phyloP scores from a whole-genome alignment of 2,113 vertebrate species.

The Chaenogobius annularis region DNA sequence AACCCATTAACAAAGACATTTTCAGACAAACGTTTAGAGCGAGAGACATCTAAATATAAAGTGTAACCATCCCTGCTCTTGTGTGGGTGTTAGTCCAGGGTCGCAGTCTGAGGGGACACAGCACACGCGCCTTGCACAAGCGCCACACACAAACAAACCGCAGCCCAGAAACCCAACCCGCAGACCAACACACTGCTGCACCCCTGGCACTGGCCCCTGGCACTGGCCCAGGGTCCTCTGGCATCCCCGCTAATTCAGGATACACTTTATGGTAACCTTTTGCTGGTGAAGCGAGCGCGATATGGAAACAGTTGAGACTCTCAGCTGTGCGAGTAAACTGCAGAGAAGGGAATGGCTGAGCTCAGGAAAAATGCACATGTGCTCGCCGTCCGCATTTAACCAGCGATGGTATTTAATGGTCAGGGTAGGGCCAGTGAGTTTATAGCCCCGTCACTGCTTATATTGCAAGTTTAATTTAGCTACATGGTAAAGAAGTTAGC shows the following conservation, averaged over 20 bases:
- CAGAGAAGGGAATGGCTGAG: slow-evolving; percentile 60
- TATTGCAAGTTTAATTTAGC: neutral
- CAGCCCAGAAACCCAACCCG: slow-evolving; percentile 53
- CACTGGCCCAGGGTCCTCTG: slow-evolving; percentile 42
- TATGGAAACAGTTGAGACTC: slow-evolving; percentile 60
- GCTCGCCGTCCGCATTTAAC: slow-evolving; percentile 42
- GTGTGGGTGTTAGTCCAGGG: slow-evolving; percentile 40
- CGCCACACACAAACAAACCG: slow-evolving; percentile 46
- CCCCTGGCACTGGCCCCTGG: slow-evolving; percentile 36
- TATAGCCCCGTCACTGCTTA: slow-evolving; percentile 7
- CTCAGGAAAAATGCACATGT: slow-evolving; percentile 50
- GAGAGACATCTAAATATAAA: slow-evolving; percentile 32
- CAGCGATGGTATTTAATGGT: slow-evolving; percentile 39
- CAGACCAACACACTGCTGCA: slow-evolving; percentile 32
- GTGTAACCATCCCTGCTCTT: neutral
- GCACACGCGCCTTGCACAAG: slow-evolving; percentile 45
- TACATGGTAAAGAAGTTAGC: neutral
- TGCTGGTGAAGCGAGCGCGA: slow-evolving; percentile 42
- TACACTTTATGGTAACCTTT: slow-evolving; percentile 59
- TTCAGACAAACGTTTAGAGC: neutral
- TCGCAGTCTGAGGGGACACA: too few relatives aligned
- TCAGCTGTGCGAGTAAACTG: slow-evolving; percentile 68
- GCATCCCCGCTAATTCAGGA: slow-evolving; percentile 67
- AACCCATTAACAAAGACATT: neutral
- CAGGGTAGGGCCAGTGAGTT: slow-evolving; percentile 44